Conservation (phyloP, 2,888 invertebrate genomes). For the Cacoxenus indagator region DNA sequence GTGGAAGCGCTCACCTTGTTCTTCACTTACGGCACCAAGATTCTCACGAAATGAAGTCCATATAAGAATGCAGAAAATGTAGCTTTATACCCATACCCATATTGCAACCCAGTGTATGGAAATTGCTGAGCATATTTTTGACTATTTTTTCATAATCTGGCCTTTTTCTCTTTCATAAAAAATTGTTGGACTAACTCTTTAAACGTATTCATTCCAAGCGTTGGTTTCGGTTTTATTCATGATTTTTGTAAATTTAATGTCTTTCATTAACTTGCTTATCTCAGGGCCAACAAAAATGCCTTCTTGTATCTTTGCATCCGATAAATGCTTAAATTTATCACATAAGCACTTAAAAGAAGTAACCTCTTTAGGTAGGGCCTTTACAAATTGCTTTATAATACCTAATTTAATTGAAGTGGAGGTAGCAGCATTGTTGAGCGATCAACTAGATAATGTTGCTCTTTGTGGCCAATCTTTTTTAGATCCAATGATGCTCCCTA, state of each 20-base stretch:
- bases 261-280: not conserved
- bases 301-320: not conserved
- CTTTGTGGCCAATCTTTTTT: not conserved
- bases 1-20: not conserved
- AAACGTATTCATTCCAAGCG: too few species aligned
- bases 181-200: not conserved
- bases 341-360: not conserved
- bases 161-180: not conserved
- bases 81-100: not conserved
- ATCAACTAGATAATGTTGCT: too few species aligned
- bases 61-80: not conserved
- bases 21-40: not conserved
- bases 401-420: slow-evolving; percentile 23
- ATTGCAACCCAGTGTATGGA: not conserved
- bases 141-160: not conserved
- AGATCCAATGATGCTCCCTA: not conserved
- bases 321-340: not conserved
- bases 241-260: not conserved
- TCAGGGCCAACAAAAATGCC: not conserved
- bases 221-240: too few species aligned
- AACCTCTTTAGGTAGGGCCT: not conserved
- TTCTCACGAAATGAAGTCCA: not conserved
- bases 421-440: slow-evolving; percentile 4
- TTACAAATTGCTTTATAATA: slow-evolving; percentile 15
- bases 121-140: not conserved